A percentile compares a stretch with the other conserved stretches of the same genome.
Conservation (phyloP, 2,113 vertebrate species). For the Chlorodrepanis virens region DNA sequence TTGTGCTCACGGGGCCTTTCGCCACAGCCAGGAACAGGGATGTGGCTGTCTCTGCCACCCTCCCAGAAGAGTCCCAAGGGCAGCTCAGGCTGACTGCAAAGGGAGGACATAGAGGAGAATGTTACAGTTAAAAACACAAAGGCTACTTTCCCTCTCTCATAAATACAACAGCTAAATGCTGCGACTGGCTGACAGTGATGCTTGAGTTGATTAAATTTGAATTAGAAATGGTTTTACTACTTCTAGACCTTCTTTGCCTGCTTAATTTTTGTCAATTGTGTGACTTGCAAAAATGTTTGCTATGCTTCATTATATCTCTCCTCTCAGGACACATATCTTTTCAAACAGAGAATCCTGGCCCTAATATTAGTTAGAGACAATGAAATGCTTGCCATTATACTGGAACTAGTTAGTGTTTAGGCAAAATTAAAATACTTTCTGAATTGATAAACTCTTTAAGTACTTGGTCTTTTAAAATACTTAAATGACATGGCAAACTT, state of each 20-base stretch:
- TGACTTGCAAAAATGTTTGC: not conserved
- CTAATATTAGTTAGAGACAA: not conserved
- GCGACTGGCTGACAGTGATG: not conserved
- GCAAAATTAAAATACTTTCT: not conserved
- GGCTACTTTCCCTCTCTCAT: not conserved
- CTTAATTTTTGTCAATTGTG: not conserved
- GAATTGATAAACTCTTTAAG: not conserved
- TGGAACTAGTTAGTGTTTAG: not conserved
- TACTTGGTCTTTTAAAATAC: not conserved
- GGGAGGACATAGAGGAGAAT: rapidly evolving
- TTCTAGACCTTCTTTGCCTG: not conserved
- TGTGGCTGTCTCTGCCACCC: not conserved
- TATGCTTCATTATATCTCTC: not conserved
- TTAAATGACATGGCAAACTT: not conserved
- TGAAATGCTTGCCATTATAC: not conserved
- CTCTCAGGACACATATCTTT: not conserved
- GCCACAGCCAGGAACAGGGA: rapidly evolving
- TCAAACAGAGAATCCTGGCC: not conserved
- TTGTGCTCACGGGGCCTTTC: rapidly evolving
- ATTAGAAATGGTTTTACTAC: not conserved
- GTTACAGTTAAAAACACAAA: not conserved
- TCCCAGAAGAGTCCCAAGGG: not conserved
- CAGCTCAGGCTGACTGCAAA: not conserved
- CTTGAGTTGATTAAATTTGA: not conserved
- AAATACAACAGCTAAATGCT: not conserved